Percentiles rank a stretch among this genome's conserved stretches.
phyloP scores from a whole-genome alignment of 2,888 invertebrate species.

The Galerucella nymphaeae region DNA sequence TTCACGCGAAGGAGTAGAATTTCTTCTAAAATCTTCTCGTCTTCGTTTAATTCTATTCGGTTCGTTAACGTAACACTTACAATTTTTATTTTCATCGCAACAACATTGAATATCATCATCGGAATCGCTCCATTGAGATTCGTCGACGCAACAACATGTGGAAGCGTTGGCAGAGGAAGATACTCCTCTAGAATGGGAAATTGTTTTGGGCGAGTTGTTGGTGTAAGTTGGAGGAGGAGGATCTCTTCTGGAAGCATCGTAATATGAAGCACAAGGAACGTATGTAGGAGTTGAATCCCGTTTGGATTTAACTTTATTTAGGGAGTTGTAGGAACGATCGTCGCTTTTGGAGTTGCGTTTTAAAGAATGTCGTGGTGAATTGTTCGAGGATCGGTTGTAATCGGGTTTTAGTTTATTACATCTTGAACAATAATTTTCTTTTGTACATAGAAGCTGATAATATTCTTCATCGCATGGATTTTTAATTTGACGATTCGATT shows the following conservation, averaged over 20 bases:
- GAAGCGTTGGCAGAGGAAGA: constrained; percentile 3
- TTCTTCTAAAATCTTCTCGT: background rate
- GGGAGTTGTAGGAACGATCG: background rate
- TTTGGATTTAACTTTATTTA: background rate
- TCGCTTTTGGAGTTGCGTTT: background rate
- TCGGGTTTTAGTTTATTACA: constrained; percentile 2
- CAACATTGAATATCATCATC: background rate
- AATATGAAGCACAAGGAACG: background rate
- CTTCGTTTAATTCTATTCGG: background rate
- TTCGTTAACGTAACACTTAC: background rate
- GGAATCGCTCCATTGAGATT: background rate
- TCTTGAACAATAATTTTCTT: constrained; percentile 1
- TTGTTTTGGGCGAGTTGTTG: background rate
- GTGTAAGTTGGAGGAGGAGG: background rate
- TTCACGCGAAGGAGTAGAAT: background rate
- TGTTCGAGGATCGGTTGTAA: background rate
- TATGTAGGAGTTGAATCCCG: background rate
- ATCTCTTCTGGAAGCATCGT: background rate
- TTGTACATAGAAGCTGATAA: background rate
- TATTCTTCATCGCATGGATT: background rate
- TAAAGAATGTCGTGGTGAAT: background rate
- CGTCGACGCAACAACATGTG: constrained; percentile 7
- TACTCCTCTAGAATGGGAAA: background rate
- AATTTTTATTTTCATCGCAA: background rate
- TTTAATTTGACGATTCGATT: background rate